Evolutionary conservation across 2,797 vertebrate genomes (phyloP).

Genomic region (Urosaurus nigricauda): DNA sequence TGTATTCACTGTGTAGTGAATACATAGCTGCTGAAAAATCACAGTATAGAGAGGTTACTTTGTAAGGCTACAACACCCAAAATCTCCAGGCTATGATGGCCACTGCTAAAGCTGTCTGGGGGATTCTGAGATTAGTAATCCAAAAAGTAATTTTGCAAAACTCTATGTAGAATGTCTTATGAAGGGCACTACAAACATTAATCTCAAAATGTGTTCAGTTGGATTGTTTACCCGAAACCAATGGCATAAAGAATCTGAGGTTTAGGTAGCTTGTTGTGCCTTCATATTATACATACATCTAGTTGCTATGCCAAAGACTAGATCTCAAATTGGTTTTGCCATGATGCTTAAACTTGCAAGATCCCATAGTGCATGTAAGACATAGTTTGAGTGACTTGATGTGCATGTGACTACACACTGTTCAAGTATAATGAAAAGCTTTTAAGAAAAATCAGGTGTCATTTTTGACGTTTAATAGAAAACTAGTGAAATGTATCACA

Average conservation of each 20-base stretch:
- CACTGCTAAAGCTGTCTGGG: too few relatives aligned
- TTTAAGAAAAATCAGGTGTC: slow-evolving; percentile 47
- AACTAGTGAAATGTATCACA: slow-evolving; percentile 38
- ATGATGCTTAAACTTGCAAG: slow-evolving; percentile 3
- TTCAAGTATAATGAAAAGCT: slow-evolving; percentile 9
- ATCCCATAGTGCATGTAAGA: slow-evolving; percentile 25
- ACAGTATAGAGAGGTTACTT: too few relatives aligned
- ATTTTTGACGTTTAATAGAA: slow-evolving; percentile 39
- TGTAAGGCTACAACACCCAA: too few relatives aligned
- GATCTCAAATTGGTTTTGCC: slow-evolving; percentile 38
- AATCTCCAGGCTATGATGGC: too few relatives aligned
- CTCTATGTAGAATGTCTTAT: too few relatives aligned
- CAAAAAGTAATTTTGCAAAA: slow-evolving; percentile 31
- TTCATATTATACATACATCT: slow-evolving; percentile 38
- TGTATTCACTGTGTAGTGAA: too few relatives aligned
- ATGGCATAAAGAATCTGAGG: slow-evolving; percentile 21
- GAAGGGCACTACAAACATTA: slow-evolving; percentile 23
- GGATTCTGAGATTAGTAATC: slow-evolving; percentile 29
- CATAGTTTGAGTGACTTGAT: slow-evolving; percentile 26
- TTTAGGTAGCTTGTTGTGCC: slow-evolving; percentile 4
- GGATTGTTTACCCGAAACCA: slow-evolving; percentile 58
- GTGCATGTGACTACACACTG: not conserved
- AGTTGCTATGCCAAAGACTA: slow-evolving; percentile 45
- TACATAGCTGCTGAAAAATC: slow-evolving; percentile 47
- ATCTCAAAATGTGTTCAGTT: slow-evolving; percentile 51